Evolutionary conservation across 2,113 vertebrate species (phyloP).

Genomic region (Empidonax traillii): DNA sequence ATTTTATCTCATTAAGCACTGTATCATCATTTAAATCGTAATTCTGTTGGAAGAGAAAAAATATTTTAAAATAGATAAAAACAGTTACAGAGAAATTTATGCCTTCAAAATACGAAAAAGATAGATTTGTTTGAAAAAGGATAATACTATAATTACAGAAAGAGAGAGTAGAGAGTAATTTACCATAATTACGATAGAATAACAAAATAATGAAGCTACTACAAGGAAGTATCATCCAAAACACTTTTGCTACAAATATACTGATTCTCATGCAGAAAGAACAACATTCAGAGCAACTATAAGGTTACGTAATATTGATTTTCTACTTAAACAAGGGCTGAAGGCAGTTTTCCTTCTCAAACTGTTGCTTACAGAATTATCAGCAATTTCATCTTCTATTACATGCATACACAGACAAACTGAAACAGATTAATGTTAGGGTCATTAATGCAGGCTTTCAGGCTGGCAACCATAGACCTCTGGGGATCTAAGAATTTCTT

Average conservation of each 20-base stretch:
- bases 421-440: background rate
- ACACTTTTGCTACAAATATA: background rate
- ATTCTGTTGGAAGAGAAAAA: constrained; percentile 75
- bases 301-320: background rate
- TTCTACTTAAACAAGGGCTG: background rate
- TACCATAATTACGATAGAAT: background rate
- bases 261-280: background rate
- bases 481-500: background rate
- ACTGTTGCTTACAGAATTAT: background rate
- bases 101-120: background rate
- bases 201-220: background rate
- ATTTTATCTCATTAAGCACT: constrained; percentile 84
- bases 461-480: background rate
- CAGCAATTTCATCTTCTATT: background rate
- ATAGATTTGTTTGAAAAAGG: background rate
- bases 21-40: constrained; percentile 89
- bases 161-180: background rate
- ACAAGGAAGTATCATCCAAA: background rate
- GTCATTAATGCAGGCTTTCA: background rate
- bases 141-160: background rate
- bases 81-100: background rate
- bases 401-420: background rate
- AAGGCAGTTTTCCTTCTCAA: background rate
- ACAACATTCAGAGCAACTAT: background rate
- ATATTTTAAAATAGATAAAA: background rate